These are phyloP conservation scores for Acanthopleura granulata DNA, from an alignment of 2,888 invertebrate genomes.

Conservation along the genomic window DNA sequence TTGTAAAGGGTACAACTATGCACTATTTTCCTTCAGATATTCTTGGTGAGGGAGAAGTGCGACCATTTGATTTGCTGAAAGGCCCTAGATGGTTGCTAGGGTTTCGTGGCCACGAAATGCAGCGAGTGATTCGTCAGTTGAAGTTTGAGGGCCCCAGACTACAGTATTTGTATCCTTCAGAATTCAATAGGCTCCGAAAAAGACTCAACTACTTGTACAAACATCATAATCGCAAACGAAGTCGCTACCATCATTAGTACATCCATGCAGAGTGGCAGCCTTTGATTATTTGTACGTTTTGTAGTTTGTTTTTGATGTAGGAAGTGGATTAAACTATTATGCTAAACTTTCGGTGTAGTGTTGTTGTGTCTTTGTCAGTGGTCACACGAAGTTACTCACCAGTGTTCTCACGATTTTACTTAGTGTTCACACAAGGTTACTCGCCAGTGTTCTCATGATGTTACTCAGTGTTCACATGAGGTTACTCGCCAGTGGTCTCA, in stretches of 20 bases:
- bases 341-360: too few species aligned
- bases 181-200: constrained; percentile 55
- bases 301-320: too few species aligned
- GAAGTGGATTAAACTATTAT: too few species aligned
- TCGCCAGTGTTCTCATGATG: too few species aligned
- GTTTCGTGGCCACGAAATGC: constrained; percentile 84
- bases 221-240: constrained; percentile 53
- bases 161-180: constrained; percentile 50
- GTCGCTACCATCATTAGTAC: constrained; percentile 9
- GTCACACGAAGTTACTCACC: too few species aligned
- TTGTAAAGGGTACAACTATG: not conserved
- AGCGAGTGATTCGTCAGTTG: constrained; percentile 54
- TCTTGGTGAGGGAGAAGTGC: constrained; percentile 84
- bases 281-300: too few species aligned
- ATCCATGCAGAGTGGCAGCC: too few species aligned
- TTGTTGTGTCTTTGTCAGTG: too few species aligned
- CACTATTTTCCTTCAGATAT: constrained; percentile 75
- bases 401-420: too few species aligned
- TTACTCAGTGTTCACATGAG: too few species aligned
- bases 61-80: constrained; percentile 86
- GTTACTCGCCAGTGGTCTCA: too few species aligned
- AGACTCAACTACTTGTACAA: constrained; percentile 59
- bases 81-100: constrained; percentile 93
- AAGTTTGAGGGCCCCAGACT: constrained; percentile 51
- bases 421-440: too few species aligned